phyloP scores from a whole-genome alignment of 2,113 vertebrate genomes.

The Machaerirhynchus nigripectus region DNA sequence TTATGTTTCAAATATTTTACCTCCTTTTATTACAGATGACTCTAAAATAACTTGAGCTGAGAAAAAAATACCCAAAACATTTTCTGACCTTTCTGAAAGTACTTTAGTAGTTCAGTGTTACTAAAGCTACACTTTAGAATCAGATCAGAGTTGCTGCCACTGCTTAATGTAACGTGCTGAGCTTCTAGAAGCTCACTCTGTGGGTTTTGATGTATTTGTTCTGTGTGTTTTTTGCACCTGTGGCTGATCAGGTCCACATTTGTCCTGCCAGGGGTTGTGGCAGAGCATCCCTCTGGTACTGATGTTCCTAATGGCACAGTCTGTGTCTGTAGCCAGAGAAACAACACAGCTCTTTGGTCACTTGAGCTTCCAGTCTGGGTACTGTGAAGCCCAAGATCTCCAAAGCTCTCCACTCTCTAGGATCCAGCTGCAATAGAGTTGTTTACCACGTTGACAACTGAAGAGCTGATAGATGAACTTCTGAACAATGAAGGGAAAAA shows the following conservation, averaged over 20 bases:
- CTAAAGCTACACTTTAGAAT: background rate
- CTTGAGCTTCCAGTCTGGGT: background rate
- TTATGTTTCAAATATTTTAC: background rate
- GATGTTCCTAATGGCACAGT: background rate
- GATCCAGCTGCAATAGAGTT: background rate
- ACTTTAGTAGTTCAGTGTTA: background rate
- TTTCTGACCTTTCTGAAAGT: background rate
- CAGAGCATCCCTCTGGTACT: background rate
- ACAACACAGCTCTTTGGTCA: background rate
- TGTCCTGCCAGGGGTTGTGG: background rate
- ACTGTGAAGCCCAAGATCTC: background rate
- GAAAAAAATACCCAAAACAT: background rate
- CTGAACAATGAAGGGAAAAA: slow-evolving; percentile 11
- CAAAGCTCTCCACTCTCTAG: background rate
- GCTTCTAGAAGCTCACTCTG: background rate
- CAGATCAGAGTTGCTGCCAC: background rate
- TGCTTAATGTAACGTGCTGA: background rate
- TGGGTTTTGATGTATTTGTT: background rate
- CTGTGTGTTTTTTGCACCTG: background rate
- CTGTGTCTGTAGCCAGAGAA: background rate
- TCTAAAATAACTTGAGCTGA: background rate
- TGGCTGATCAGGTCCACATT: background rate
- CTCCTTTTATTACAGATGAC: background rate
- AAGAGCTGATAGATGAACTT: background rate
- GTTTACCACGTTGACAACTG: background rate